Percentiles rank a stretch among this genome's conserved stretches.
These are phyloP conservation scores for Salarias fasciatus DNA, from an alignment of 2,797 vertebrate genomes.

Conservation along the genomic window DNA sequence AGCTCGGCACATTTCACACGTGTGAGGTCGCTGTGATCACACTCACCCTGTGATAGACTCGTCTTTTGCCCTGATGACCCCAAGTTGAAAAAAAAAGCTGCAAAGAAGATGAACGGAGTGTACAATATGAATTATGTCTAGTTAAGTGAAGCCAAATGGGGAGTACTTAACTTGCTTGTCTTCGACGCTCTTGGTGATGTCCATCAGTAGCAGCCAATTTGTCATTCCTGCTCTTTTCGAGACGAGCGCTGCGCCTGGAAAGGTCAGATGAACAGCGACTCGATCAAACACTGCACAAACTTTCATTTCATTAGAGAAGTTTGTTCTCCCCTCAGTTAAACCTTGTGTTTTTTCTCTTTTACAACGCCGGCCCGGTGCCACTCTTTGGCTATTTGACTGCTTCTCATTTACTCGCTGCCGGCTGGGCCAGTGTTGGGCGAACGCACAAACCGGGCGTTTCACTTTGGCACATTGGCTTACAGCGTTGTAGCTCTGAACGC, in stretches of 20 bases:
- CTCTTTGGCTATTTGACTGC: slow-evolving; percentile 1
- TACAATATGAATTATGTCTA: too few species aligned
- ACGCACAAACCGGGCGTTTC: slow-evolving; percentile 26
- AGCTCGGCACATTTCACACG: too few species aligned
- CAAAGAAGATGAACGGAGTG: too few species aligned
- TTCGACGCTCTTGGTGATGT: neutral
- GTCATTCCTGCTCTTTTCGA: neutral
- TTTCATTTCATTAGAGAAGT: slow-evolving; percentile 23
- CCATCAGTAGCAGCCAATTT: slow-evolving; percentile 1
- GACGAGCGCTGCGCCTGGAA: neutral
- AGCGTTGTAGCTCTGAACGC: slow-evolving; percentile 38
- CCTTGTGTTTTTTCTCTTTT: neutral
- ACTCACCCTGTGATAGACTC: too few species aligned
- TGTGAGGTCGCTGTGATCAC: too few species aligned
- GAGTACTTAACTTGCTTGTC: neutral
- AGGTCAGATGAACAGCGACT: too few species aligned
- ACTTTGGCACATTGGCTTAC: slow-evolving; percentile 40
- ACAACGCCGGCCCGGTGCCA: neutral
- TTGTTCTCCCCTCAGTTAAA: slow-evolving; percentile 5
- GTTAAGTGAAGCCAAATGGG: neutral
- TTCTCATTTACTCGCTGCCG: slow-evolving; percentile 34
- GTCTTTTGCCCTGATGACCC: too few species aligned
- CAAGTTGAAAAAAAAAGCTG: too few species aligned
- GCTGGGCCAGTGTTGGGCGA: neutral
- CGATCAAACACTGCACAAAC: slow-evolving; percentile 4